Base-by-base conservation (phyloP, 2,797 vertebrate species). In the Sciaenops ocellatus region DNA sequence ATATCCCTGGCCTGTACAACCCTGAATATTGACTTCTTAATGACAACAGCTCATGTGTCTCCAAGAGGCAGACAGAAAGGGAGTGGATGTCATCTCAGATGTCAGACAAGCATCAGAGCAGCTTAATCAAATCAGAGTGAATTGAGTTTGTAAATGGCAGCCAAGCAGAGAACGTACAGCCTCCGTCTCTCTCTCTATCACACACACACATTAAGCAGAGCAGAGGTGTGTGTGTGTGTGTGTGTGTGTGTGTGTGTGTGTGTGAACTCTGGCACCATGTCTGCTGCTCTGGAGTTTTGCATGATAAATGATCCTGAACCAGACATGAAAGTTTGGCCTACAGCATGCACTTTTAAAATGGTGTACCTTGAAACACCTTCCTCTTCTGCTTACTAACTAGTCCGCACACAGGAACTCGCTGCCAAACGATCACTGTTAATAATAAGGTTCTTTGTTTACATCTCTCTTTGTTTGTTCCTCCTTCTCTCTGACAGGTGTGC, bases 401-500 rank as follows among this genome's bases (percentile, higher is more conserved):
- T 9, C 48, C 54, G 30, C 55, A 6, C 51, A 17, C 52, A 20
- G n/a, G 3, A 24, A 30, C 18, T 38, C 6, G 34, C 34, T 38
- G 34, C 34, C 34, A 38, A 38, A 3, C 8, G 34, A 38, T 38
- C 34, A 38, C 34, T 38, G 34, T 38, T 50, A 16, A 48, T 55
- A 26, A 51, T 48, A 3, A 71, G 34, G 22, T 24, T 70, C 18
- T 69, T 55, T 66, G 52, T 55, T 20, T 77, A 4, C 38, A 13
- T 63, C 17, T 57, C 20, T 79, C 65, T 76, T 44, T 77, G 44
- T 41, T 76, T 81, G 24, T 70, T 30, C 61, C 24, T 67, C 48
- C 48, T 24, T 79, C 13, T 84, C 41, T 86, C 50, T 76, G 63
- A 76, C 86, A 99, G 98, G 93, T 99, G 97, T 94, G 97, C 97